Evolutionary conservation across 2,888 invertebrate genomes (phyloP).

Genomic region (Euclidia mi): DNA sequence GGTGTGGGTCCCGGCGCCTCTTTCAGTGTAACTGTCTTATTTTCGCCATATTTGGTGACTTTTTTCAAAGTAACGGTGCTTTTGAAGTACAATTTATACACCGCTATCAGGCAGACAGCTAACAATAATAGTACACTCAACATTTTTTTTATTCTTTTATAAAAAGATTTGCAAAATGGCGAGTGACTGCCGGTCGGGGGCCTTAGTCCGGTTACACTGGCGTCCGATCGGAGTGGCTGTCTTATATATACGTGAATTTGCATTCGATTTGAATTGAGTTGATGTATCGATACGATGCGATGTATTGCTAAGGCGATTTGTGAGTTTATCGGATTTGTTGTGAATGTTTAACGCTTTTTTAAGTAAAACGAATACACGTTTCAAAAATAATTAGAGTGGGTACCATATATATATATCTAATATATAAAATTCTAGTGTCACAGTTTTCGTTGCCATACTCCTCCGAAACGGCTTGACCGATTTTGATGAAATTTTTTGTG

Average conservation of each 20-base stretch:
- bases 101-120: constrained; percentile 65
- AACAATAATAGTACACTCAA: constrained; percentile 82
- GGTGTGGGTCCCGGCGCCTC: constrained; percentile 92
- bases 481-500: too few relatives aligned
- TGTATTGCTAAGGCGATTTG: too few relatives aligned
- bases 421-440: too few relatives aligned
- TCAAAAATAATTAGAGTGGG: too few relatives aligned
- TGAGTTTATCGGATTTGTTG: too few relatives aligned
- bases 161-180: constrained; percentile 68
- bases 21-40: constrained; percentile 61
- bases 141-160: constrained; percentile 72
- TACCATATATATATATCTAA: too few relatives aligned
- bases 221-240: constrained; percentile 13
- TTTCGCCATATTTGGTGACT: constrained; percentile 64
- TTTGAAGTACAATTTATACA: constrained; percentile 73
- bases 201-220: constrained; percentile 69
- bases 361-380: too few relatives aligned
- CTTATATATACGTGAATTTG: constrained; percentile 69
- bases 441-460: too few relatives aligned
- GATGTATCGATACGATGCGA: too few relatives aligned
- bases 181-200: constrained; percentile 82
- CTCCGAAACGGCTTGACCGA: too few relatives aligned
- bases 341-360: too few relatives aligned
- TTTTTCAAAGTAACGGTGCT: constrained; percentile 65
- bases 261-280: constrained; percentile 62